Evolutionary conservation across 1,140 invertebrate species (phyloP).

Genomic region (Lepidostoma basale): DNA sequence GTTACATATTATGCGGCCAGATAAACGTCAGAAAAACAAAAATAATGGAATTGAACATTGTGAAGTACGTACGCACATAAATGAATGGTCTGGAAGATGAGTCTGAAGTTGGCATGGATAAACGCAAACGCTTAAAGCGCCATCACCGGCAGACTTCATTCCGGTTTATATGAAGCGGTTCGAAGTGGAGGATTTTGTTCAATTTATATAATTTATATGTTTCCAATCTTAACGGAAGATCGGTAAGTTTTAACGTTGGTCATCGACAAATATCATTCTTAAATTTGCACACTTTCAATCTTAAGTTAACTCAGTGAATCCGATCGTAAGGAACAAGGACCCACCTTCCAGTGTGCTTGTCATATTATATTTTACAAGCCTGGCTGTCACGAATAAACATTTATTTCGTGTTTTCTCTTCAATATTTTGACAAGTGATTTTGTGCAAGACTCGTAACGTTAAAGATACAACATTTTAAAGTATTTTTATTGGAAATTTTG

Average conservation of each 20-base stretch:
- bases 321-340: constrained; percentile 24
- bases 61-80: too few relatives aligned
- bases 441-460: background rate
- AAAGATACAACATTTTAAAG: background rate
- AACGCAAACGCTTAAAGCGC: constrained; percentile 15
- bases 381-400: constrained; percentile 31
- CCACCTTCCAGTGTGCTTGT: constrained; percentile 35
- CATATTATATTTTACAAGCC: constrained; percentile 38
- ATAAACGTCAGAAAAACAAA: constrained; percentile 11
- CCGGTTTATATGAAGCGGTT: constrained; percentile 33
- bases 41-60: background rate
- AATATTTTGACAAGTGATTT: constrained; percentile 6
- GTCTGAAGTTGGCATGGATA: constrained; percentile 12
- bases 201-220: constrained; percentile 28
- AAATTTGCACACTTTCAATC: background rate
- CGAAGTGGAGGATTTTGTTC: constrained; percentile 24
- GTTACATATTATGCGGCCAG: background rate
- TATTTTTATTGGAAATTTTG: background rate
- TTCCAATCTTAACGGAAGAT: constrained; percentile 28
- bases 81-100: too few relatives aligned
- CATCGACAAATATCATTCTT: background rate
- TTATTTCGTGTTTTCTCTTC: constrained; percentile 18
- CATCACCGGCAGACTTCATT: constrained; percentile 27
- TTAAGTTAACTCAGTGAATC: background rate
- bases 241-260: constrained; percentile 17